Percentiles rank a stretch among this genome's conserved stretches.
phyloP scores from a whole-genome alignment of 2,113 vertebrate genomes.

The Semnornis frantzii region DNA sequence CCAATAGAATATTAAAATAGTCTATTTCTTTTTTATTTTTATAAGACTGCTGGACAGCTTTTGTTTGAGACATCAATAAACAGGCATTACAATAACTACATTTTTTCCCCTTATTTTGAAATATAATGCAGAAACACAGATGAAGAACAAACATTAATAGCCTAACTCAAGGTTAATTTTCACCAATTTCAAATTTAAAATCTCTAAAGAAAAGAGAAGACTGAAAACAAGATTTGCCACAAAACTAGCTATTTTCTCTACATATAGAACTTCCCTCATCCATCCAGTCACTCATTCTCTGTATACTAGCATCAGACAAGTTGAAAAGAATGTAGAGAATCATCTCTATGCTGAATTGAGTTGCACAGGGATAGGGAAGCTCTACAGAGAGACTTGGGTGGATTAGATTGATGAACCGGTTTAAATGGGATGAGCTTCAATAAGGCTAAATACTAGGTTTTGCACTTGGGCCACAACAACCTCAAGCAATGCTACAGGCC shows the following conservation, averaged over 20 bases:
- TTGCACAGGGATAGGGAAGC: not conserved
- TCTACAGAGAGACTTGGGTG: no score
- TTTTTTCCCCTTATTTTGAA: not conserved
- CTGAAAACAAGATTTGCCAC: not conserved
- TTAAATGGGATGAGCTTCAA: no score
- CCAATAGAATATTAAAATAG: not conserved
- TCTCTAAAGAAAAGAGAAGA: not conserved
- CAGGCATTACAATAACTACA: rapidly evolving
- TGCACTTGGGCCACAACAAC: no score
- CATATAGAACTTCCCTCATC: not conserved
- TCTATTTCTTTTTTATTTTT: not conserved
- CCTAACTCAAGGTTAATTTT: not conserved
- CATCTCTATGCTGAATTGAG: rapidly evolving
- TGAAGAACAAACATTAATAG: not conserved
- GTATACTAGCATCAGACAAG: not conserved
- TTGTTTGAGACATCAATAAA: not conserved
- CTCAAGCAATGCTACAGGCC: no score
- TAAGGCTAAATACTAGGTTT: no score
- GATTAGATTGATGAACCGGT: no score
- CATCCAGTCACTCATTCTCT: not conserved
- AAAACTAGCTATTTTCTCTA: not conserved
- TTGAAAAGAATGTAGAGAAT: not conserved
- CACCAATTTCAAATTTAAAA: not conserved
- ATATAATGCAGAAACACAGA: not conserved
- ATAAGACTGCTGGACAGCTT: not conserved